A percentile compares a stretch with the other conserved stretches of the same genome.
Conservation (phyloP, 2,113 vertebrate species). For the Dasyprocta punctata region DNA sequence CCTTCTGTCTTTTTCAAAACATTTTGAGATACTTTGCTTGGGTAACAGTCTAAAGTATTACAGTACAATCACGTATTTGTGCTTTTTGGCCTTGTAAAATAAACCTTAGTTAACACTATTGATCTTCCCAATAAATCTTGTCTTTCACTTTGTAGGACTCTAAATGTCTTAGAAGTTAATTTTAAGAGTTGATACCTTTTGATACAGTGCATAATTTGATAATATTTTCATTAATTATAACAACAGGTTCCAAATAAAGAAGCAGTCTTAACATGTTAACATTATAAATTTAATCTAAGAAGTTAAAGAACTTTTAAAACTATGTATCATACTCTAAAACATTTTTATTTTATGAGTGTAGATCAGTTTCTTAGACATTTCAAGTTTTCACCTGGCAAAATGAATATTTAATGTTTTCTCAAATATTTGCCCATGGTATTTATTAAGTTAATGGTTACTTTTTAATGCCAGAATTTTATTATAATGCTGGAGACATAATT, state of each 20-base stretch:
- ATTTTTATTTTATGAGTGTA: not conserved
- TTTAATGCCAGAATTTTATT: not conserved
- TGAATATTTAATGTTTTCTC: not conserved
- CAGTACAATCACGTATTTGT: not conserved
- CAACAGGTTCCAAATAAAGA: not conserved
- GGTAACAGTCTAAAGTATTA: not conserved
- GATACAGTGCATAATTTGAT: not conserved
- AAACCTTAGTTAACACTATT: not conserved
- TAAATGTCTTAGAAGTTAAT: not conserved
- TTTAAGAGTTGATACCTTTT: not conserved
- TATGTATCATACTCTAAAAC: not conserved
- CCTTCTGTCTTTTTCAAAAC: not conserved
- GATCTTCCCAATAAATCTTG: not conserved
- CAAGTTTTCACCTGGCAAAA: not conserved
- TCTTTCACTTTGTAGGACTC: not conserved
- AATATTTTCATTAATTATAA: not conserved
- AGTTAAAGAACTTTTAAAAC: not conserved
- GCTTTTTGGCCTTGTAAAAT: not conserved
- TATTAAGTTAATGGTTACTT: not conserved
- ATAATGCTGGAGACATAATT: not conserved
- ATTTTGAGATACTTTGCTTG: not conserved
- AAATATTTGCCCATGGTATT: not conserved
- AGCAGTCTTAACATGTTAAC: not conserved
- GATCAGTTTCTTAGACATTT: not conserved
- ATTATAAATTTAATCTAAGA: not conserved